phyloP scores from a whole-genome alignment of 2,888 invertebrate genomes.

The Callyntrura guangdongensis region DNA sequence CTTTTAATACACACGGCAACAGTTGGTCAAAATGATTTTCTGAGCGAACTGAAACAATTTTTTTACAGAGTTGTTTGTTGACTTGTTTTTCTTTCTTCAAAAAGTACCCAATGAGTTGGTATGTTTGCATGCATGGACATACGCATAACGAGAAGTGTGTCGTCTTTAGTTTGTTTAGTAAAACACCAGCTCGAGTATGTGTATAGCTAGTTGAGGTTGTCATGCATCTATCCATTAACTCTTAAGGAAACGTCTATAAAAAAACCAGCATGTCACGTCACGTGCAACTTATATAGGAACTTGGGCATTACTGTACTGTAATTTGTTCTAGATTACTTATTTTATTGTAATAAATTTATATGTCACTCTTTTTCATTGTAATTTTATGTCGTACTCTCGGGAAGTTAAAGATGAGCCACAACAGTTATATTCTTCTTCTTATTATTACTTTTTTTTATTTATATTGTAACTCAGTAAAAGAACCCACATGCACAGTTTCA shows the following conservation, averaged over 20 bases:
- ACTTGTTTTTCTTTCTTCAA: slow-evolving; percentile 1
- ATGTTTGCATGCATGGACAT: slow-evolving; percentile 35
- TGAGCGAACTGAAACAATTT: slow-evolving; percentile 27
- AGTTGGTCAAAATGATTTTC: slow-evolving; percentile 45
- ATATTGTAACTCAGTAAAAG: slow-evolving; percentile 15
- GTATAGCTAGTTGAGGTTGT: neutral
- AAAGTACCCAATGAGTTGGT: neutral
- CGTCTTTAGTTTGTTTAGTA: no score
- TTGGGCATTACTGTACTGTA: slow-evolving; percentile 38
- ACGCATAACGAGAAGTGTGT: neutral
- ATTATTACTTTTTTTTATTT: neutral
- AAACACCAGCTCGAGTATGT: no score
- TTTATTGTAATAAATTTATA: slow-evolving; percentile 7
- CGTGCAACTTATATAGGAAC: slow-evolving; percentile 18
- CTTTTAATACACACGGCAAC: slow-evolving; percentile 6
- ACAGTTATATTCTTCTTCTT: neutral
- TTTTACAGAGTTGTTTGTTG: slow-evolving; percentile 28
- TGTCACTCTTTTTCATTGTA: slow-evolving; percentile 7
- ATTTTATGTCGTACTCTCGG: no score
- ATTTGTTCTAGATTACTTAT: slow-evolving; percentile 56
- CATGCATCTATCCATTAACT: slow-evolving; percentile 14
- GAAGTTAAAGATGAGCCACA: neutral
- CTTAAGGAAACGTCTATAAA: slow-evolving; percentile 54
- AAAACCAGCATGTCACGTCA: slow-evolving; percentile 55
- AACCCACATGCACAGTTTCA: slow-evolving; percentile 35